Evolutionary conservation across 2,888 invertebrate species (phyloP).

Genomic region (Coleophora flavipennella): DNA sequence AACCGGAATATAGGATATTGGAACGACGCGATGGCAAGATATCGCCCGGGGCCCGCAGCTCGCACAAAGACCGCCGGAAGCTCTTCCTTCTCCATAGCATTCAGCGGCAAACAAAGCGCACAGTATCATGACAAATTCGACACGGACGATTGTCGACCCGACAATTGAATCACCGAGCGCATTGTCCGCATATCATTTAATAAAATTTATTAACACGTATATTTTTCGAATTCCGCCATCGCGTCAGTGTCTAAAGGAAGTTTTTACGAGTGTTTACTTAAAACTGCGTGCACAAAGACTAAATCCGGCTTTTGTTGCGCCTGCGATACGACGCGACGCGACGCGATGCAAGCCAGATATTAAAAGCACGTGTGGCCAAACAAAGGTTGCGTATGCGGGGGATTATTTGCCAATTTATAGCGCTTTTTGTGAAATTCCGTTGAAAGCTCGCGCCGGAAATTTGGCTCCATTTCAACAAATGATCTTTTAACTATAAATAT

Average conservation of each 20-base stretch:
- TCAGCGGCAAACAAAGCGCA: conserved; percentile 47
- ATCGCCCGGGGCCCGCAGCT: conserved; percentile 55
- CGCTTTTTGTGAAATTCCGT: conserved; percentile 67
- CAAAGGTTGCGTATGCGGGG: conserved; percentile 72
- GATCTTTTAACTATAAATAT: conserved; percentile 67
- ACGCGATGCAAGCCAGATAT: conserved; percentile 35
- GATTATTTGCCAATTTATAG: conserved; percentile 73
- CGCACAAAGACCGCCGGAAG: conserved; percentile 50
- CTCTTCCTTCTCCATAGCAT: conserved; percentile 64
- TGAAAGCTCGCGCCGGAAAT: conserved; percentile 67
- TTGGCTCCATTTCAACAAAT: conserved; percentile 72
- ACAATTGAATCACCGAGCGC: conserved; percentile 40
- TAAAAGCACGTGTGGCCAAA: conserved; percentile 73
- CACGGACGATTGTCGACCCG: conserved; percentile 47
- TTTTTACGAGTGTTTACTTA: conserved; percentile 65
- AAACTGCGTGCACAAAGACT: conserved; percentile 55
- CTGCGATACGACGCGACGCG: conserved; percentile 26
- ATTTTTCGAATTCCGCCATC: conserved; percentile 9
- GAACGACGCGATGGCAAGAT: conserved; percentile 38
- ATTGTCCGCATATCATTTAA: conserved; percentile 50
- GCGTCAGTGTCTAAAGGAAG: conserved; percentile 24
- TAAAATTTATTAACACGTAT: conserved; percentile 47
- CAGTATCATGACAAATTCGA: conserved; percentile 68
- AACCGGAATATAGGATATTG: conserved; percentile 48
- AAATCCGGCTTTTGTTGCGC: conserved; percentile 61